Percentiles rank a stretch among this genome's conserved stretches.
Conservation (phyloP, 1,140 invertebrate genomes). For the Penaeus indicus region DNA sequence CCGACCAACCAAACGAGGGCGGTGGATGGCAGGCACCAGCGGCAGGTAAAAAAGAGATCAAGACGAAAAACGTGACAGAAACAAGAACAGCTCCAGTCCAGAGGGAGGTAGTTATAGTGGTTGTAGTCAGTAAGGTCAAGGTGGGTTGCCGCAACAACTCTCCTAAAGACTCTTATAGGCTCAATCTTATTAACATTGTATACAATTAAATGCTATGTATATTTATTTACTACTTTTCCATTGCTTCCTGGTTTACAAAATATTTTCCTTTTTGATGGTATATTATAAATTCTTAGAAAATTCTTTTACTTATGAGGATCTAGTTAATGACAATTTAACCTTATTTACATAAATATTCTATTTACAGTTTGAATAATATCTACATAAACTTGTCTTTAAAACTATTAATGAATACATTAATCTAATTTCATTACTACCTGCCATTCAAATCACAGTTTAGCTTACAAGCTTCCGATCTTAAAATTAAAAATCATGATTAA, state of each 20-base stretch:
- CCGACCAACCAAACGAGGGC: conserved; percentile 59
- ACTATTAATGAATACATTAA: conserved; percentile 53
- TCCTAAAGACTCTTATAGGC: conserved; percentile 63
- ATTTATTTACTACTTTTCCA: conserved; percentile 40
- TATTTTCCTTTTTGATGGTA: conserved; percentile 42
- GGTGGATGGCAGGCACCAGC: conserved; percentile 60
- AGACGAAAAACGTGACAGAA: conserved; percentile 64
- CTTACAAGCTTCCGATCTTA: conserved; percentile 58
- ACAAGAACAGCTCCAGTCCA: conserved; percentile 63
- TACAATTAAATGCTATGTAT: conserved; percentile 56
- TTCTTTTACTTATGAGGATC: conserved; percentile 54
- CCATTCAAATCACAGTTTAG: conserved; percentile 58
- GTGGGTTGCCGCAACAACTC: conserved; percentile 60
- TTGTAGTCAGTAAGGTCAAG: conserved; percentile 49
- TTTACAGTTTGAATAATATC: conserved; percentile 54
- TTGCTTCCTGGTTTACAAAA: conserved; percentile 57
- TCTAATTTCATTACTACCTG: conserved; percentile 56
- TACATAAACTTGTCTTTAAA: conserved; percentile 45
- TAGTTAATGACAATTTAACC: conserved; percentile 53
- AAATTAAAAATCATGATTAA: conserved; percentile 47
- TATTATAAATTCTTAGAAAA: conserved; percentile 41
- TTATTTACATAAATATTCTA: conserved; percentile 57
- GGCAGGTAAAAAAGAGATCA: conserved; percentile 62
- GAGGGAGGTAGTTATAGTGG: conserved; percentile 61
- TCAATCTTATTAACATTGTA: conserved; percentile 42